Conservation (phyloP, 2,888 invertebrate species). For the Lomographa bimaculata region DNA sequence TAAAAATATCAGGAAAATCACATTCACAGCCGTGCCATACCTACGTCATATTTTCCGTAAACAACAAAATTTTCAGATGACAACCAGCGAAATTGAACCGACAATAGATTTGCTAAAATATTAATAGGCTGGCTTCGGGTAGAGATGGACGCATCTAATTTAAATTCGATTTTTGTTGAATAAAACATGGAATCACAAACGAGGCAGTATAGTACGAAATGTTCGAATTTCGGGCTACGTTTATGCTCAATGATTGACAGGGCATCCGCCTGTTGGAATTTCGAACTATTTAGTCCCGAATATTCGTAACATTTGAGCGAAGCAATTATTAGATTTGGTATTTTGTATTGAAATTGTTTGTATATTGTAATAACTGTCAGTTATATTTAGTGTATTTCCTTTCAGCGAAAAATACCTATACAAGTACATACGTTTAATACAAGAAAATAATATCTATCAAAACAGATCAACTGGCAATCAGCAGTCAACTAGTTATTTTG, state of each 20-base stretch:
- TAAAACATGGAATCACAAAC: slow-evolving; percentile 33
- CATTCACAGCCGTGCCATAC: too few relatives aligned
- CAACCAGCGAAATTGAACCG: slow-evolving; percentile 17
- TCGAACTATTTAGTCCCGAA: slow-evolving; percentile 12
- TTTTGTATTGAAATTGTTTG: slow-evolving; percentile 14
- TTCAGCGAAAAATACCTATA: too few relatives aligned
- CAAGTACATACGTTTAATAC: too few relatives aligned
- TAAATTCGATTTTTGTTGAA: slow-evolving; percentile 34
- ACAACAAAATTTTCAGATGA: slow-evolving; percentile 18
- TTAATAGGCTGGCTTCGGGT: slow-evolving; percentile 23
- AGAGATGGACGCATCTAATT: slow-evolving; percentile 29
- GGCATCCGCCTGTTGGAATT: slow-evolving; percentile 12
- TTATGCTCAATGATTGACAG: slow-evolving; percentile 19
- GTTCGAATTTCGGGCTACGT: slow-evolving; percentile 16
- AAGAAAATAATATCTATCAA: too few relatives aligned
- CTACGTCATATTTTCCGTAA: too few relatives aligned
- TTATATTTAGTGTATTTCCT: too few relatives aligned
- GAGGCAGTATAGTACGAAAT: slow-evolving; percentile 19
- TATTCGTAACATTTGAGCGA: slow-evolving; percentile 5
- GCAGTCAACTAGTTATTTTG: too few relatives aligned
- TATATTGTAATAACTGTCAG: slow-evolving; percentile 4
- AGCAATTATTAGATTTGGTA: slow-evolving; percentile 14
- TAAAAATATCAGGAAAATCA: too few relatives aligned
- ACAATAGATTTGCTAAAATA: slow-evolving; percentile 33
- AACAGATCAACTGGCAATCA: too few relatives aligned